phyloP scores from a whole-genome alignment of 2,797 vertebrate genomes.

The Euphonia xanthogaster region DNA sequence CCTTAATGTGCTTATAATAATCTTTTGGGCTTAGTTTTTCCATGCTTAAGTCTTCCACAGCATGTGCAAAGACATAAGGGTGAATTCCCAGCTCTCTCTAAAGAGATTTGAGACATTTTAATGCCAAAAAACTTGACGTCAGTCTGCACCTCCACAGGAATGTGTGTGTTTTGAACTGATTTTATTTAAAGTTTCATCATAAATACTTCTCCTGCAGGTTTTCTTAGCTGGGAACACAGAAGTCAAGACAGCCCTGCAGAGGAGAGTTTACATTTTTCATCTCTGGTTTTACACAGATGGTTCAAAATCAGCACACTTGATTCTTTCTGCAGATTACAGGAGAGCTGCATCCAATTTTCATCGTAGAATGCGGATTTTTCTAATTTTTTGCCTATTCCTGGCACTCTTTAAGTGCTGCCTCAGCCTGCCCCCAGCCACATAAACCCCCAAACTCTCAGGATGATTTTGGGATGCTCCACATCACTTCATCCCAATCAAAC shows the following conservation, averaged over 20 bases:
- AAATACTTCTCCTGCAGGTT: not conserved
- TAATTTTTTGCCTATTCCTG: not conserved
- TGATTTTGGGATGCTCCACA: not conserved
- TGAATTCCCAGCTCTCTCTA: rapidly evolving
- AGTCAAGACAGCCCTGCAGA: not conserved
- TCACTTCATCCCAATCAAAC: not conserved
- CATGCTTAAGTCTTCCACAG: rapidly evolving
- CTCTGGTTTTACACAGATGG: not conserved
- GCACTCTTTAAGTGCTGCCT: not conserved
- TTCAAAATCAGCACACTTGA: not conserved
- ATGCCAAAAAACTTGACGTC: not conserved
- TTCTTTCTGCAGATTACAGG: not conserved
- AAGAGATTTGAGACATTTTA: not conserved
- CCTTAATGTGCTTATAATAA: not conserved
- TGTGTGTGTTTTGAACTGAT: not conserved
- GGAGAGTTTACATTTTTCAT: not conserved
- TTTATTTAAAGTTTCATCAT: constrained; percentile 38
- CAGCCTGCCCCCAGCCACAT: not conserved
- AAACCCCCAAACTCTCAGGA: not conserved
- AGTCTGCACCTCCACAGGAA: not conserved
- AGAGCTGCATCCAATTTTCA: not conserved
- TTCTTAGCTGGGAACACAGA: not conserved
- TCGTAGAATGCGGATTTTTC: not conserved
- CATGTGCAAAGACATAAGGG: rapidly evolving
- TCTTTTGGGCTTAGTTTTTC: not conserved